Base-by-base conservation (phyloP, 1,140 invertebrate species). In the Anoplolepis gracilipes region DNA sequence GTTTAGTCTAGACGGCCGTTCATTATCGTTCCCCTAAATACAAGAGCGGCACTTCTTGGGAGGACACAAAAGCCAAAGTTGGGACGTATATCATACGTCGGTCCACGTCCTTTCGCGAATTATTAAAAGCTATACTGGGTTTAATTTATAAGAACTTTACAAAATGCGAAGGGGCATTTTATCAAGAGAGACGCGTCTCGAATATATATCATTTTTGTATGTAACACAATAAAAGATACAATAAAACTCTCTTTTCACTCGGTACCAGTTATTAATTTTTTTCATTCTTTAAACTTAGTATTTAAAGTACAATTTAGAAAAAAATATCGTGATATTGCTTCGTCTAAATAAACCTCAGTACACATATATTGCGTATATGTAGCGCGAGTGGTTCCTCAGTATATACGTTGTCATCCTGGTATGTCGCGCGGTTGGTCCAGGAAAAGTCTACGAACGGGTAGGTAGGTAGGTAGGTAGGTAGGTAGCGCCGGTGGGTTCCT, bases 71-170 rank as follows among this genome's bases (percentile, higher is more conserved):
- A 88, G 88, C 88, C 88, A 87, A 92, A 92, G 87, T 92, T 92
- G 86, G 88, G 79, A 85, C 91, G 87, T 92, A 93, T 92, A 93
- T 93, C 91, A 93, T 87, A 85, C 79, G 86, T 85, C 70, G 82
- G 88, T 69, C 16, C 72, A 55, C 76, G 46, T 69, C 84, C 86
- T 84, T 91, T 87, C 89, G 82, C 91, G 82, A 93, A 94, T 94
- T 93, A 94, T 94, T 94, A 94, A 94, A 91, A 93, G 92, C 92
- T 93, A 93, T 93, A 93, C 92, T 92, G 91, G 87, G 72, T 93
- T 93, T 94, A 93, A 94, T 94, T 94, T 93, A 93, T 93, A 93
- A 91, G 91, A 92, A 91, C 61, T 61, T 42, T 49, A 53, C 59
- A 30, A 81, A 62, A 87, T 69, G 81, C 75, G n/a, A 39, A 7